phyloP scores from a whole-genome alignment of 2,797 vertebrate genomes.

The Sebastes oblongus region DNA sequence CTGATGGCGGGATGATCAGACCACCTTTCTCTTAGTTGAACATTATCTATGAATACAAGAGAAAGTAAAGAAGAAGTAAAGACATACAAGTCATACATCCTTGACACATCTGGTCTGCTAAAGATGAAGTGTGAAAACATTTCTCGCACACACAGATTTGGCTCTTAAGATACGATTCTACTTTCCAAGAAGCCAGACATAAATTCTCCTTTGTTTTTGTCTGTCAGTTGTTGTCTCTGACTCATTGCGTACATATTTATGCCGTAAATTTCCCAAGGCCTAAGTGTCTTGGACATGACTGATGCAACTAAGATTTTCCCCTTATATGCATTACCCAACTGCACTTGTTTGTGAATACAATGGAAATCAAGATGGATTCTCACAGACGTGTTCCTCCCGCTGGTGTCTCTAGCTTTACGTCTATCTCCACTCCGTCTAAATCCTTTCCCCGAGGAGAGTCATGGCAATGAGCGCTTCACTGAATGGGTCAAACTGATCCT shows the following conservation, averaged over 20 bases:
- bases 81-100: not conserved
- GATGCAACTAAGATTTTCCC: not conserved
- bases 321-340: slow-evolving; percentile 2
- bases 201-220: not conserved
- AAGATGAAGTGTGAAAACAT: not conserved
- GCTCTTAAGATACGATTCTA: not conserved
- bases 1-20: too few species aligned
- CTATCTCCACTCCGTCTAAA: slow-evolving; percentile 36
- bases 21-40: slow-evolving; percentile 12
- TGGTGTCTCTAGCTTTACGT: slow-evolving; percentile 15
- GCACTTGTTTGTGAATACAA: slow-evolving; percentile 45
- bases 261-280: slow-evolving; percentile 3
- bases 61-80: not conserved
- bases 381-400: slow-evolving; percentile 67
- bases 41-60: slow-evolving; percentile 19
- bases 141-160: not conserved
- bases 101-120: not conserved
- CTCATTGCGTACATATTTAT: slow-evolving; percentile 13
- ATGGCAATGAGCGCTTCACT: not conserved
- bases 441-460: slow-evolving; percentile 32
- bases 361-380: slow-evolving; percentile 39
- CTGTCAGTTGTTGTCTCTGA: not conserved
- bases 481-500: slow-evolving; percentile 40
- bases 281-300: not conserved
- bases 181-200: not conserved